Evolutionary conservation across 2,113 vertebrate species (phyloP).

Genomic region (Cricetomys ansorgei): DNA sequence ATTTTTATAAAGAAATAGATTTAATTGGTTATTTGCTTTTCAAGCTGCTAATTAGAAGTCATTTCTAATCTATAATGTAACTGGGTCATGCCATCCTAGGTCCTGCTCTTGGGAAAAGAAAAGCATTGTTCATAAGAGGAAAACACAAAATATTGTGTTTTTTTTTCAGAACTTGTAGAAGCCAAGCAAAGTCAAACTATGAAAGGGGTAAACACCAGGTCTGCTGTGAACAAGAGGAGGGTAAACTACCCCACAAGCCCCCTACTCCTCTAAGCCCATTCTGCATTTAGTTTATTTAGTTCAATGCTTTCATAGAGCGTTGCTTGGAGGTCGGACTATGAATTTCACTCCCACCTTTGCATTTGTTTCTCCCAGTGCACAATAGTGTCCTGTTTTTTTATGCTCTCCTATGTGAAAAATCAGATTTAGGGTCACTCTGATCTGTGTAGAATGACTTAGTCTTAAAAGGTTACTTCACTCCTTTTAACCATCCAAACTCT

Average conservation of each 20-base stretch:
- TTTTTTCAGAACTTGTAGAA: neutral
- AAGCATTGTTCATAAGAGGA: neutral
- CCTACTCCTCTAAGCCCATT: neutral
- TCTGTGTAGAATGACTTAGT: neutral
- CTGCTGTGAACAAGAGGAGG: neutral
- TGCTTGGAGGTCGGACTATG: neutral
- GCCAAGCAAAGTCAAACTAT: neutral
- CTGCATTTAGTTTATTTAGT: neutral
- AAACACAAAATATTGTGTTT: neutral
- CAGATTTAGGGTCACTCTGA: neutral
- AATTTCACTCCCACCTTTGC: neutral
- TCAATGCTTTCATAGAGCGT: neutral
- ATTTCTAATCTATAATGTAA: neutral
- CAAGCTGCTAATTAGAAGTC: neutral
- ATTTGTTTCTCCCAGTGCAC: accelerated
- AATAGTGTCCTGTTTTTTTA: no score
- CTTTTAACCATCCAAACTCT: neutral
- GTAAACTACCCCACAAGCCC: neutral
- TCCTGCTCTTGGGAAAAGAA: neutral
- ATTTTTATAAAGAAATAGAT: neutral
- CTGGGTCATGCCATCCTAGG: neutral
- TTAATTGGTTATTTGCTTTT: neutral
- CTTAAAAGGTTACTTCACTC: neutral
- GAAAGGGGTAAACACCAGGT: neutral
- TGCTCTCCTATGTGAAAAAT: neutral